Base-by-base conservation (phyloP, 2,888 invertebrate species). In the Tenthredo amoena region DNA sequence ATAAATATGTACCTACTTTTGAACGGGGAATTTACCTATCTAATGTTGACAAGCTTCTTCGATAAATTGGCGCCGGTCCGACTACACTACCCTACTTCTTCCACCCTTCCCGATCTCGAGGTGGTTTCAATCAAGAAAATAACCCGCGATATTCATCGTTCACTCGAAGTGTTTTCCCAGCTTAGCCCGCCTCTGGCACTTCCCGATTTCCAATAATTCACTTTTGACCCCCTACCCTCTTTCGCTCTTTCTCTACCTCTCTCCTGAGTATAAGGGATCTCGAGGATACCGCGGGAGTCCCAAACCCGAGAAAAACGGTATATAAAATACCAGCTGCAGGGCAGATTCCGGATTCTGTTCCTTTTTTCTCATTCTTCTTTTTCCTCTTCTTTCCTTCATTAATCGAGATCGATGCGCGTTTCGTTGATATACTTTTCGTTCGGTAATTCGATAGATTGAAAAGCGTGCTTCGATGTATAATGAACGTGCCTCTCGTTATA, bases 141-240 rank as follows among this genome's bases (percentile, higher is more conserved):
- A 50, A 77, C 50, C 77, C 31, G 18, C 50, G 31, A 77, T 77
- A 77, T 77, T 55, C 34, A 77, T 50, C 50, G 50, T 55, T 77
- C 50, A 77, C 31, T 77, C 77, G 87, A 89, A 87, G 87, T 88
- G 87, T 88, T 88, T 89, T 87, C 87, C 87, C 85, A 87, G 87
- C 86, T 87, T 87, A 68, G 68, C 68, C 34, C 68, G 68, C 68
- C 68, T 34, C 68, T 68, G 68, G 68, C 68, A 68, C 87, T 85
- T 85, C 84, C 84, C 86, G 87, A 86, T 88, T 86, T 84, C 86
- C 87, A 86, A 88, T 89, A 89, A 89, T 86, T 89, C 87, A 89
- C 87, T 88, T 74, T 43, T 88, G 87, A 88, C 87, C 87, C 81
- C 43, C 68, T 26, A 21, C 62, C 10, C 62, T 26, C 26, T 26